Evolutionary conservation across 2,888 invertebrate genomes (phyloP).

Genomic region (Acleris holmiana): DNA sequence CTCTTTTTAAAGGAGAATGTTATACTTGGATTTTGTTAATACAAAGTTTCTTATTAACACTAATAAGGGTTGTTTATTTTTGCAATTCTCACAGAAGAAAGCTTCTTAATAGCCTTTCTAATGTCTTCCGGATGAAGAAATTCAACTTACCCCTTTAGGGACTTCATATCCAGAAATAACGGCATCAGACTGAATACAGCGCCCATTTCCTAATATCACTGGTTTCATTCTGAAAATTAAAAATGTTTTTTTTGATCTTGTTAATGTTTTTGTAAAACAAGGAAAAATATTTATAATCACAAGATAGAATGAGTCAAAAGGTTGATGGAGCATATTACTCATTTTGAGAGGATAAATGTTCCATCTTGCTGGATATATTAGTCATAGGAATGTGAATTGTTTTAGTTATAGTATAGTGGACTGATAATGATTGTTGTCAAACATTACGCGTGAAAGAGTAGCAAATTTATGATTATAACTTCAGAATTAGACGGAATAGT

Average conservation of each 20-base stretch:
- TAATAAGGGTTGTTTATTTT: constrained; percentile 7
- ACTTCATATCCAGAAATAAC: constrained; percentile 91
- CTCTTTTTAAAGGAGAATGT: too few species aligned
- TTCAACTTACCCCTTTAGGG: constrained; percentile 89
- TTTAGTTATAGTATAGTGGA: too few species aligned
- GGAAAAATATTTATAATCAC: neutral
- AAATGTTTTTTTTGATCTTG: neutral
- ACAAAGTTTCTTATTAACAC: constrained; percentile 5
- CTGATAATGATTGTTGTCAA: too few species aligned
- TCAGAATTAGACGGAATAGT: too few species aligned
- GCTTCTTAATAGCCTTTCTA: constrained; percentile 10
- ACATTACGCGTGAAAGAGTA: too few species aligned
- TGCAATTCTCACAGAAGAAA: constrained; percentile 1
- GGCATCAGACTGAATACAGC: constrained; percentile 90
- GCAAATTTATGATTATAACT: too few species aligned
- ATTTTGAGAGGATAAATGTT: too few species aligned
- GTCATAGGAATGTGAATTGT: too few species aligned
- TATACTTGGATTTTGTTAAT: neutral
- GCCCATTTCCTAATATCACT: constrained; percentile 91
- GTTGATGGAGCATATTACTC: too few species aligned
- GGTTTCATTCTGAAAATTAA: constrained; percentile 88
- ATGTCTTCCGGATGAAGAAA: constrained; percentile 7
- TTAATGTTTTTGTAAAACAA: neutral
- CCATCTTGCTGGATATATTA: too few species aligned
- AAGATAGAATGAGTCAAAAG: too few species aligned